Conservation (phyloP, 2,888 invertebrate species). For the Cancer borealis region DNA sequence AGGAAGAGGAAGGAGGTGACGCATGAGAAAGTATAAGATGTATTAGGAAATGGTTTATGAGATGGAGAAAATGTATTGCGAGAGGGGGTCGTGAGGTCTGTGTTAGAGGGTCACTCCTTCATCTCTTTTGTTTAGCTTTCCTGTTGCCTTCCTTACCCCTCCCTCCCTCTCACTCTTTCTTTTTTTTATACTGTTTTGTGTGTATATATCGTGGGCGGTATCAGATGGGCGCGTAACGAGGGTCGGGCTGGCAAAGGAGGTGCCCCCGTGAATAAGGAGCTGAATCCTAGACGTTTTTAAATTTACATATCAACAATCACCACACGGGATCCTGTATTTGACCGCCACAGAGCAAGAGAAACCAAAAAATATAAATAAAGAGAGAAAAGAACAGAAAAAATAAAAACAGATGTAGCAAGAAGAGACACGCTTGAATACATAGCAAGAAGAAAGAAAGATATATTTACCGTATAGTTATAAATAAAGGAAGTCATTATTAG, state of each 20-base stretch:
- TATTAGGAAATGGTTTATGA: conserved; percentile 7
- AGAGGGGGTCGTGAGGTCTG: neutral
- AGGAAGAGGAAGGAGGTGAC: too few relatives aligned
- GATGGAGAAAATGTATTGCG: neutral
- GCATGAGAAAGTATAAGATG: neutral
- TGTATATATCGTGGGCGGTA: neutral
- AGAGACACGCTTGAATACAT: neutral
- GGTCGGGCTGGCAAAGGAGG: neutral
- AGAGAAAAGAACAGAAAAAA: neutral
- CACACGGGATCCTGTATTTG: neutral
- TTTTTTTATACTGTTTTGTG: conserved; percentile 9
- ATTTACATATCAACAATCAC: conserved; percentile 33
- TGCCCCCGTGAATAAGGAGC: neutral
- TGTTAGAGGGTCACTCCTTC: neutral
- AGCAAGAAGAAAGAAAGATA: neutral
- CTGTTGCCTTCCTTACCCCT: neutral
- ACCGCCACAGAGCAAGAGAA: neutral
- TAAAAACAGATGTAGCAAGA: neutral
- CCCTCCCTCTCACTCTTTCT: neutral
- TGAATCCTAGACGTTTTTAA: neutral
- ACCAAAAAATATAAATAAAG: neutral
- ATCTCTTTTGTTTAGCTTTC: neutral
- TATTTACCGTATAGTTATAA: neutral
- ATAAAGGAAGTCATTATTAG: too few relatives aligned
- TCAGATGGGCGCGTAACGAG: conserved; percentile 9